A percentile compares a stretch with the other conserved stretches of the same genome.
These are phyloP conservation scores for Pristionchus arcanus DNA, from an alignment of 2,888 invertebrate genomes.

Conservation along the genomic window DNA sequence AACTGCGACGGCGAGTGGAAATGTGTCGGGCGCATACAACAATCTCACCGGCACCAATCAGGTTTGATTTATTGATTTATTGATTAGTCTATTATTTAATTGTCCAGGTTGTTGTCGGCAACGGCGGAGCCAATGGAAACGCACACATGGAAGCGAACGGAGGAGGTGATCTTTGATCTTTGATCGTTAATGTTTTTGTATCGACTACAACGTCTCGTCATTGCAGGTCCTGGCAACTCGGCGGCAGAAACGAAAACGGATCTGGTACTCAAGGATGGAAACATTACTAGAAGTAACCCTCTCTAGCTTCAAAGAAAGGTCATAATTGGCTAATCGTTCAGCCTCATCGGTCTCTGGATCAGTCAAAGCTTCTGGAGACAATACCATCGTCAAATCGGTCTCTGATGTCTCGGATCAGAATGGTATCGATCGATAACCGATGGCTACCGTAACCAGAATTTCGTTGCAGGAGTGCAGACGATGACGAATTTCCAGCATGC, in stretches of 20 bases:
- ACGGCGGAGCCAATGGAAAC: constrained; percentile 37
- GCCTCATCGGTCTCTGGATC: constrained; percentile 58
- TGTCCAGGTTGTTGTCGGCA: constrained; percentile 56
- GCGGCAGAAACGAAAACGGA: constrained; percentile 49
- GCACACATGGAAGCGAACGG: constrained; percentile 54
- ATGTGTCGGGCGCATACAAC: constrained; percentile 61
- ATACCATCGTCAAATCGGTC: constrained; percentile 63
- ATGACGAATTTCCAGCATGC: constrained; percentile 66
- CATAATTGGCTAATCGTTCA: background rate
- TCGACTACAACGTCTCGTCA: background rate
- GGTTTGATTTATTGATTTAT: background rate
- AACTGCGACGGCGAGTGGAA: constrained; percentile 60
- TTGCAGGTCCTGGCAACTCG: constrained; percentile 44
- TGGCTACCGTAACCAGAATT: background rate
- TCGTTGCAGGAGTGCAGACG: constrained; percentile 62
- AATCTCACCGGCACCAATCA: constrained; percentile 63
- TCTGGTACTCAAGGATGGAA: constrained; percentile 34
- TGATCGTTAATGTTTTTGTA: background rate
- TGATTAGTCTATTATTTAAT: background rate
- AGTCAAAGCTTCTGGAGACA: constrained; percentile 62
- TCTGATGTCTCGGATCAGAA: constrained; percentile 63
- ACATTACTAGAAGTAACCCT: constrained; percentile 8
- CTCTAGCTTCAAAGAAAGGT: background rate
- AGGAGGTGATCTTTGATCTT: constrained; percentile 45
- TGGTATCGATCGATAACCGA: constrained; percentile 57